A percentile compares a stretch with the other conserved stretches of the same genome.
Conservation (phyloP, 1,140 invertebrate species). For the Temnothorax curvispinosus region DNA sequence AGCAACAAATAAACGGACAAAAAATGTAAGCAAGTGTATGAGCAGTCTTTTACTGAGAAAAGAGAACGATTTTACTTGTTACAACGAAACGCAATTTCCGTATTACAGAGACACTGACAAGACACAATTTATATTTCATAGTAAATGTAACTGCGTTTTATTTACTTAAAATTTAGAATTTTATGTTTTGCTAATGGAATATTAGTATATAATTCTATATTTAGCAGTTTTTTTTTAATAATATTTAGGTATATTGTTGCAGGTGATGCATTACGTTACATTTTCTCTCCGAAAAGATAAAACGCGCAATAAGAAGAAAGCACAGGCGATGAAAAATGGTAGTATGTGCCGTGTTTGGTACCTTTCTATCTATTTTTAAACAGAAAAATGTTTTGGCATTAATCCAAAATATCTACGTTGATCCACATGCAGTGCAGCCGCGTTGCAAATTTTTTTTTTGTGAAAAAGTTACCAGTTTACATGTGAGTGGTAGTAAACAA, state of each 20-base stretch:
- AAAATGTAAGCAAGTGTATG: background rate
- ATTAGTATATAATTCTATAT: background rate
- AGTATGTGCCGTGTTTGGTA: background rate
- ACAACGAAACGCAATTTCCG: background rate
- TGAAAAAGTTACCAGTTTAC: constrained; percentile 21
- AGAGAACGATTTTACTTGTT: background rate
- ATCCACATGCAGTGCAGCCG: background rate
- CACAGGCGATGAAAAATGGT: constrained; percentile 5
- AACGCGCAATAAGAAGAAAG: background rate
- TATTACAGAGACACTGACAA: background rate
- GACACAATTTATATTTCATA: background rate
- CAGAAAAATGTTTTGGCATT: constrained; percentile 38
- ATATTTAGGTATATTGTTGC: background rate
- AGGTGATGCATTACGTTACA: background rate
- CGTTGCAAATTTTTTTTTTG: background rate
- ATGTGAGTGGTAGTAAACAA: background rate
- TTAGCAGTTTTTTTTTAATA: background rate
- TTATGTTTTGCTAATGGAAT: background rate
- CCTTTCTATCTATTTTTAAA: constrained; percentile 42
- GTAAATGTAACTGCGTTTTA: background rate
- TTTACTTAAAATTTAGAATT: background rate
- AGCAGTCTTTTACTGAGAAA: background rate
- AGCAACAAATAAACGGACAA: background rate
- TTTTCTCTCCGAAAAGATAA: background rate
- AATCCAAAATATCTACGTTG: constrained; percentile 36